Conservation (phyloP, 2,888 invertebrate species). For the Phoenoteleia sp. region DNA sequence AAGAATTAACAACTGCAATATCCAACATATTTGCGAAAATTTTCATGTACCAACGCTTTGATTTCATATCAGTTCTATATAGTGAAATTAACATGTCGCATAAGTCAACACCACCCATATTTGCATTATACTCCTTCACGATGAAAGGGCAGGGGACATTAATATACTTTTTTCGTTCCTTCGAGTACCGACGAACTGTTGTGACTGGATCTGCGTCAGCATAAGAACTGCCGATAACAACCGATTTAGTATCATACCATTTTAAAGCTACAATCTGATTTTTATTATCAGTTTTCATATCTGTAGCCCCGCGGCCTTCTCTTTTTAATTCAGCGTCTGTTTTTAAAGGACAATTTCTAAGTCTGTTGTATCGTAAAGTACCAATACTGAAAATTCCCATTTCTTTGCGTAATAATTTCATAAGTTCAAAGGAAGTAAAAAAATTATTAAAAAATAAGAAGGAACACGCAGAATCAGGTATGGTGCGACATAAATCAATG, state of each 20-base stretch:
- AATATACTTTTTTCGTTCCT: constrained; percentile 74
- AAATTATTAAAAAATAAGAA: no score
- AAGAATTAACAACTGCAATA: constrained; percentile 77
- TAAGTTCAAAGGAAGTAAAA: no score
- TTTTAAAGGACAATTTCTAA: no score
- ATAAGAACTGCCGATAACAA: constrained; percentile 69
- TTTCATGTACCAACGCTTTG: constrained; percentile 79
- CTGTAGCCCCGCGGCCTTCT: not conserved
- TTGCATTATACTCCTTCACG: constrained; percentile 51
- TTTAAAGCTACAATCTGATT: constrained; percentile 38
- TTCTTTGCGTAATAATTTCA: no score
- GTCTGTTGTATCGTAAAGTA: no score
- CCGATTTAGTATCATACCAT: constrained; percentile 74
- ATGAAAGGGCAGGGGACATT: constrained; percentile 75
- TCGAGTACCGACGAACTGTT: constrained; percentile 41
- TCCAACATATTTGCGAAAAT: constrained; percentile 7
- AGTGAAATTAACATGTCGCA: constrained; percentile 74
- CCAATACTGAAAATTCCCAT: no score
- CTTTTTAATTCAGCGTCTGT: no score
- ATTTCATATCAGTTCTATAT: constrained; percentile 75
- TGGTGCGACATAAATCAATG: no score
- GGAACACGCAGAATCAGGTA: no score
- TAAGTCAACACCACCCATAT: constrained; percentile 79
- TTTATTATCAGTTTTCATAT: not conserved
- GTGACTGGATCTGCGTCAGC: constrained; percentile 16